Evolutionary conservation across 2,888 invertebrate species (phyloP).

Genomic region (Notodonta dromedarius): DNA sequence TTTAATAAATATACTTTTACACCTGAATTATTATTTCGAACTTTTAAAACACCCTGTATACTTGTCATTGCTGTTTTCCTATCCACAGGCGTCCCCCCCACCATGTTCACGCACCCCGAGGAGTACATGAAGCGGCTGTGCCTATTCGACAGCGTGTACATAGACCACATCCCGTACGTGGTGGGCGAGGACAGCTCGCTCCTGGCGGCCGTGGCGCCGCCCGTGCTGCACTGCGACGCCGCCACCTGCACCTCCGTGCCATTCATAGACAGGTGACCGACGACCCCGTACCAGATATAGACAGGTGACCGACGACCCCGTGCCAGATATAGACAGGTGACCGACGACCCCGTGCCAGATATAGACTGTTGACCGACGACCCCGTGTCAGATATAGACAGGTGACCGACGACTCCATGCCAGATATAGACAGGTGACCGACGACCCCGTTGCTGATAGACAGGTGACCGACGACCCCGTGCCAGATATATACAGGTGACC

Average conservation of each 20-base stretch:
- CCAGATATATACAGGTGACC: background rate
- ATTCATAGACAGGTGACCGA: constrained; percentile 73
- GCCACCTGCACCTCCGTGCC: constrained; percentile 78
- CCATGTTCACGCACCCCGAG: constrained; percentile 69
- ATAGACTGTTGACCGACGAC: background rate
- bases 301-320: background rate
- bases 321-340: background rate
- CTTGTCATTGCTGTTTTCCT: no score
- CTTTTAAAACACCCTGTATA: no score
- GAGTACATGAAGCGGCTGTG: constrained; percentile 79
- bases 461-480: background rate
- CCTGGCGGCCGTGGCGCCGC: constrained; percentile 76
- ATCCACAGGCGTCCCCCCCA: constrained; percentile 67
- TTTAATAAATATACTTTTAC: no score
- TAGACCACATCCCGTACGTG: constrained; percentile 77
- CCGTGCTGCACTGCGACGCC: constrained; percentile 76
- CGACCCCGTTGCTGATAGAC: background rate
- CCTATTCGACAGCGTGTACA: constrained; percentile 73
- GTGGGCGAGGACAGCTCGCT: constrained; percentile 73
- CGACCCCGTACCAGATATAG: background rate
- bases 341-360: background rate
- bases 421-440: background rate
- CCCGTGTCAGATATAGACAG: background rate
- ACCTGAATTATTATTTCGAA: no score
- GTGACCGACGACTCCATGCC: background rate